Conservation (phyloP, 2,113 vertebrate genomes). For the Sander lucioperca region DNA sequence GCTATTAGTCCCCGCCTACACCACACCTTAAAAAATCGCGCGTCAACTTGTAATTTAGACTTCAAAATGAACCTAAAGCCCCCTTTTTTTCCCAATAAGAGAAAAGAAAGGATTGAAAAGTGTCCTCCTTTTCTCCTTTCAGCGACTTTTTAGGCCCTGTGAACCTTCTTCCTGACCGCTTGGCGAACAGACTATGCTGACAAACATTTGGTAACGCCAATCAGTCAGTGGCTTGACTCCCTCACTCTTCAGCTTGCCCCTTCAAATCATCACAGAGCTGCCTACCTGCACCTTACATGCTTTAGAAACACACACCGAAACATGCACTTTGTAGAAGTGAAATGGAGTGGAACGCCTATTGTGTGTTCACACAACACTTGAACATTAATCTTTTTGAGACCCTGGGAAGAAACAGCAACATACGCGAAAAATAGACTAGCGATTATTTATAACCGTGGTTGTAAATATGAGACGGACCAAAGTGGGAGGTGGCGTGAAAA, state of each 20-base stretch:
- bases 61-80: background rate
- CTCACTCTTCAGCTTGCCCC: conserved; percentile 45
- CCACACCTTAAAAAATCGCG: conserved; percentile 15
- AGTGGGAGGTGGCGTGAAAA: conserved; percentile 34
- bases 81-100: background rate
- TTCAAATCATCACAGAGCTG: conserved; percentile 81
- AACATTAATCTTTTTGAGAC: conserved; percentile 3
- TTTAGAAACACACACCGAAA: conserved; percentile 53
- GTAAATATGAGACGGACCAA: conserved; percentile 71
- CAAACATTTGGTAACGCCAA: background rate
- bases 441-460: conserved; percentile 44
- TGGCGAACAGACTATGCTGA: conserved; percentile 4
- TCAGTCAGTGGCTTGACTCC: conserved; percentile 6
- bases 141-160: background rate
- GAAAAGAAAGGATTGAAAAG: background rate
- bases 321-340: conserved; percentile 52
- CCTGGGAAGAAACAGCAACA: conserved; percentile 21
- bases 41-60: conserved; percentile 15
- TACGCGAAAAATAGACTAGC: conserved; percentile 1
- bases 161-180: background rate
- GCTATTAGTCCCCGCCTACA: background rate
- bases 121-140: background rate
- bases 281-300: conserved; percentile 75
- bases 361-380: conserved; percentile 25
- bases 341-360: conserved; percentile 21